Percentiles rank a stretch among this genome's conserved stretches.
phyloP scores from a whole-genome alignment of 2,888 invertebrate genomes.

The Apotomis betuletana region DNA sequence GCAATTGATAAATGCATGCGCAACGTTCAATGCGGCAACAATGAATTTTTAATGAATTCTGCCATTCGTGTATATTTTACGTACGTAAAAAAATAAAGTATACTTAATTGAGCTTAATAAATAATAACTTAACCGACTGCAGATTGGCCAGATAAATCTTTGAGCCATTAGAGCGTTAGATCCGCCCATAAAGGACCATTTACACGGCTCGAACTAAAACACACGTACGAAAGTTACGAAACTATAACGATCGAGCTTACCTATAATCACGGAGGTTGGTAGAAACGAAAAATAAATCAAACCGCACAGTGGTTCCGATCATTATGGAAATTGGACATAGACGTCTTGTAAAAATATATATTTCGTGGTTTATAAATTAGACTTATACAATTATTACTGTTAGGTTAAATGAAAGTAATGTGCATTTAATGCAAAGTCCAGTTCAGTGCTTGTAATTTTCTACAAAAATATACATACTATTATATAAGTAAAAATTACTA shows the following conservation, averaged over 20 bases:
- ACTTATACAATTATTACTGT: no score
- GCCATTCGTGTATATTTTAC: background rate
- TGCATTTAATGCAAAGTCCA: no score
- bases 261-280: slow-evolving; percentile 64
- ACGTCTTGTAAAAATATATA: background rate
- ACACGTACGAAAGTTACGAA: slow-evolving; percentile 32
- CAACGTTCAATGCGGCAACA: no score
- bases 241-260: slow-evolving; percentile 46
- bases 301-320: slow-evolving; percentile 13
- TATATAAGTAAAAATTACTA: no score
- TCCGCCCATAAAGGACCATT: slow-evolving; percentile 21
- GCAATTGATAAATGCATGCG: no score
- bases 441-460: no score
- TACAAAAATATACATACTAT: no score
- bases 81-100: background rate
- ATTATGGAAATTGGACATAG: background rate
- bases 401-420: no score
- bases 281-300: slow-evolving; percentile 71
- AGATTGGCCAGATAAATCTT: slow-evolving; percentile 17
- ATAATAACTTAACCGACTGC: background rate
- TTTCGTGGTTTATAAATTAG: no score
- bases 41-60: no score
- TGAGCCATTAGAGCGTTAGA: slow-evolving; percentile 16
- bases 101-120: background rate
- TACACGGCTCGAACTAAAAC: slow-evolving; percentile 40